Evolutionary conservation across 53 echinoderm and acorn worm genomes (phyloP), one percentile per base, ranked within the genome.

Genomic region (Astropecten irregularis): DNA sequence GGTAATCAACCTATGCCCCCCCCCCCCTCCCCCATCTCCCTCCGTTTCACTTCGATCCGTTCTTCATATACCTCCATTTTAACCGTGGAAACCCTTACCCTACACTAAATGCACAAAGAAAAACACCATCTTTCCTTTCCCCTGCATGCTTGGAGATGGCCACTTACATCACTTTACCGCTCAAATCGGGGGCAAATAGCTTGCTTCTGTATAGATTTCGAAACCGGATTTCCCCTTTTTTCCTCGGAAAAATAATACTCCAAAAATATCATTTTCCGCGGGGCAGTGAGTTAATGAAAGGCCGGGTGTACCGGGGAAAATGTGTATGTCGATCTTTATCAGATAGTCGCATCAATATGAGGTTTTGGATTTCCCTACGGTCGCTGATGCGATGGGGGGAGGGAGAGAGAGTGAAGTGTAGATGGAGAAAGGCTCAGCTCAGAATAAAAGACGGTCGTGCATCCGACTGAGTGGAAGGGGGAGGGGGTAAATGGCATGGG

Each of bases 361-460:
- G 74, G 74, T 74, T 74, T 74, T 56, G 57, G 56, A 74, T 74
- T 74, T 74, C 74, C 74, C 74, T 37, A 57, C 56, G 66, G n/a
- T n/a, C 74, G 52, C n/a, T 46, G 31, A 3, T 9, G 34, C 31
- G 71, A 29, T 8, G 39, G 36, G 47, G 53, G 53, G 73, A 34
- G 34, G 51, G 73, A 30, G 19, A 37, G 34, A 31, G 54, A 69
- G 69, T 42, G 69, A 49, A 35, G 50, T 42, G 73, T 18, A 27
- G 73, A 73, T 50, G 66, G 21, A 32, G 23, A 29, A 73, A 18
- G 73, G 73, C 66, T n/a, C n/a, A n/a, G n/a, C n/a, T n/a, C n/a
- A n/a, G n/a, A n/a, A n/a, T n/a, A n/a, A n/a, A n/a, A n/a, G n/a
- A n/a, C n/a, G n/a, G n/a, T n/a, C n/a, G n/a, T n/a, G n/a, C n/a